phyloP scores from a whole-genome alignment of 64 coral and sea anemone species.

The Montipora sp. region DNA sequence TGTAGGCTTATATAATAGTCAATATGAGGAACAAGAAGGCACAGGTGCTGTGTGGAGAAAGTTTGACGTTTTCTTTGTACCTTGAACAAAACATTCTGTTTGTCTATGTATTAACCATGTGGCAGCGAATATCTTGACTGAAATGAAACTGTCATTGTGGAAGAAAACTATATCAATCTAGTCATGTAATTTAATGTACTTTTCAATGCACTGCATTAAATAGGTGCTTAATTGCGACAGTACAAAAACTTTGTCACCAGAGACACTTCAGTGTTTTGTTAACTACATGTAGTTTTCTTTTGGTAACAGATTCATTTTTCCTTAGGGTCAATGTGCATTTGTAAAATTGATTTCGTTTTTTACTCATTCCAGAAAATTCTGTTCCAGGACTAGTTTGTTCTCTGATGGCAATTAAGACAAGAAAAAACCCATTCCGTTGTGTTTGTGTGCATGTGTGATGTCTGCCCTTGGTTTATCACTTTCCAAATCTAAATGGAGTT shows the following conservation, averaged over 20 bases:
- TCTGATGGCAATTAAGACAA: no score
- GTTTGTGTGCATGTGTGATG: no score
- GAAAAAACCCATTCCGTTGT: no score
- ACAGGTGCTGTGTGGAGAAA: slow-evolving; percentile 12
- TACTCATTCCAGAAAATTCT: no score
- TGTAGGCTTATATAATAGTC: background rate
- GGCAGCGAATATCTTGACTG: background rate
- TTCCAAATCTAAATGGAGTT: no score
- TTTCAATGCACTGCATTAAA: background rate
- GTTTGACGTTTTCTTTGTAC: slow-evolving; percentile 45
- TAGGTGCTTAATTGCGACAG: background rate
- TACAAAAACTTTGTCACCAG: background rate
- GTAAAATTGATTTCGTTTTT: no score
- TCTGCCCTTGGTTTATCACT: no score
- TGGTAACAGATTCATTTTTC: background rate
- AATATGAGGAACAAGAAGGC: background rate
- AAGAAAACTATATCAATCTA: background rate
- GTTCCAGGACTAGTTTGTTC: no score
- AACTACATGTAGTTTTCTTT: background rate
- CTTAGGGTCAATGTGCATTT: no score
- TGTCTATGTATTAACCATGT: slow-evolving; percentile 22
- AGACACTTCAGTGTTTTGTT: background rate
- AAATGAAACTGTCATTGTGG: background rate
- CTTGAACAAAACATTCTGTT: slow-evolving; percentile 21
- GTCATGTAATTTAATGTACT: background rate